These are phyloP conservation scores for Brevipalpus yothersi DNA, from an alignment of 1,140 invertebrate genomes.

Conservation along the genomic window DNA sequence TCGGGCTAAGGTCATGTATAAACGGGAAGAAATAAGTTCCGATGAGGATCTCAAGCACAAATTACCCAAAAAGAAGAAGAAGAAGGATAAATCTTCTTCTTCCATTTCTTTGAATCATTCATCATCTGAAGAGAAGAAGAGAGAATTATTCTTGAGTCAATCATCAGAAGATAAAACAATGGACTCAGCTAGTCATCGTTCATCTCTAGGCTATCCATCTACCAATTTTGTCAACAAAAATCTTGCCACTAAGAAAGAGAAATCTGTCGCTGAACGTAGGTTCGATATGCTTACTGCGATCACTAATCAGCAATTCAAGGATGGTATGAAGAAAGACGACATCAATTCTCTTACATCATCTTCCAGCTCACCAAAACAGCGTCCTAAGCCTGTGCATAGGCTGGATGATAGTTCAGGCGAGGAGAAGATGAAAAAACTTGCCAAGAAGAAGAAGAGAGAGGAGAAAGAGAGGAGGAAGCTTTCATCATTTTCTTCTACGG, in stretches of 20 bases:
- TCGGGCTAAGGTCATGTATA: background rate
- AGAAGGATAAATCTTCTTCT: constrained; percentile 5
- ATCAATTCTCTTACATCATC: background rate
- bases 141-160: too few species aligned
- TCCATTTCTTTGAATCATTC: background rate
- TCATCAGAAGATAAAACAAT: too few species aligned
- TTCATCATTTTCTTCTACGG: background rate
- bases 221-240: too few species aligned
- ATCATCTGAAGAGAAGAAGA: too few species aligned
- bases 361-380: background rate
- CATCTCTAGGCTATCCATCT: too few species aligned
- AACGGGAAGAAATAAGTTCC: background rate
- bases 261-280: too few species aligned
- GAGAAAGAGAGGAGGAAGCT: constrained; percentile 6
- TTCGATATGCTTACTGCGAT: too few species aligned
- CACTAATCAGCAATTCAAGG: too few species aligned
- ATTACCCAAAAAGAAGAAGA: constrained; percentile 5
- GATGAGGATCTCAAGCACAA: background rate
- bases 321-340: background rate
- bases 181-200: too few species aligned
- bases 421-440: background rate
- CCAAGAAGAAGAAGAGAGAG: constrained; percentile 10
- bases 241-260: too few species aligned
- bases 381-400: background rate
- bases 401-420: constrained; percentile 1